Base-by-base conservation (phyloP, 2,113 vertebrate genomes). In the Condylura cristata region DNA sequence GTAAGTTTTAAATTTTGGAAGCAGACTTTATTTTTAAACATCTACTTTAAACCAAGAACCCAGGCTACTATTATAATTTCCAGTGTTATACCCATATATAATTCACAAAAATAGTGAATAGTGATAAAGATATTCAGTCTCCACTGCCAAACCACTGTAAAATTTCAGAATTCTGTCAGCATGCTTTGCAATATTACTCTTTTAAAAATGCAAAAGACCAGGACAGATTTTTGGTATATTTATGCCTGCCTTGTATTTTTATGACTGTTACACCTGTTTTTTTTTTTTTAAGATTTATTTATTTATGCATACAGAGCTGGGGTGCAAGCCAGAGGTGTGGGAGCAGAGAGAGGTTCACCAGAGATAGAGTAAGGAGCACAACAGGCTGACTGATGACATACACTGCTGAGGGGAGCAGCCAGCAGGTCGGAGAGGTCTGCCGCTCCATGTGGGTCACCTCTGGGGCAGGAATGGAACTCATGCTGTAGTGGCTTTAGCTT, bases 221-320 rank as follows among this genome's bases (percentile, higher is more conserved):
- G 39, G 66, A 74, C 58, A 83, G 6, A 66, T 60, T 93, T 96
- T 46, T n/a, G 75, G 58, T 58, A 94, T 78, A 82, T 22, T 95
- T 90, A 90, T 84, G 90, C 44, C 39, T 46, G 56, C 86, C 68
- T 75, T 89, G 82, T 85, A 93, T 79, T 86, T 96, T 95, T 68
- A 95, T 90, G 56, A 94, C 84, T 92, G 79, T 88, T 80, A 94
- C 48, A 95, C 85, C 51, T n/a, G n/a, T n/a, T n/a, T n/a, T n/a
- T n/a, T n/a, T n/a, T n/a, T n/a, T n/a, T n/a, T n/a, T n/a, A n/a
- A n/a, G n/a, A n/a, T n/a, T n/a, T n/a, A n/a, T n/a, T n/a, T n/a
- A n/a, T n/a, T n/a, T n/a, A n/a, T n/a, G n/a, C n/a, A n/a, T n/a
- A n/a, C n/a, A n/a, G n/a, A n/a, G n/a, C n/a, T n/a, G n/a, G n/a